Evolutionary conservation across 2,113 vertebrate species (phyloP), one percentile per base, ranked within the genome.

Genomic region (Melospiza melodia): DNA sequence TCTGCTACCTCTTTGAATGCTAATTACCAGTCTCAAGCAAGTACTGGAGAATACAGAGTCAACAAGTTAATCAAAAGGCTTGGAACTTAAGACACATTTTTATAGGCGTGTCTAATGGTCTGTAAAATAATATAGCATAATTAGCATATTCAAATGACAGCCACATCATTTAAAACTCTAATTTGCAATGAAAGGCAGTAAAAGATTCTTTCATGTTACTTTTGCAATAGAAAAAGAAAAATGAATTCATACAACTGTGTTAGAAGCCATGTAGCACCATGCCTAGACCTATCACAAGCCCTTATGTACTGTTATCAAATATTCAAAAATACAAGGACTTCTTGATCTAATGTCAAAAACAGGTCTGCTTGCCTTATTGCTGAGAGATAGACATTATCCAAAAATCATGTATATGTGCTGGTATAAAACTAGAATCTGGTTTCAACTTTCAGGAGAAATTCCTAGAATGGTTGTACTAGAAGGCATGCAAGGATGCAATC

Each of bases 1-100:
- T 96, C 69, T 97, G 87, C 92, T 97, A 94, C 84, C 65, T 96
- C 95, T 96, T 89, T 91, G 96, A 97, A 96, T 97, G 93, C 49
- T 97, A 97, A 97, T 98, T 96, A 93, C 87, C 76, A 94, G 33
- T 91, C 86, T 90, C 91, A 69, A 82, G 58, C 93, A 97, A 96
- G 94, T 96, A 93, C 62, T 87, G 52, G 75, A 51, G 25, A 94
- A 92, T 57, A 84, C 10, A 7, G 72, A 68, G 76, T 87, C 94
- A 94, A 96, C 89, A 97, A 97, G 84, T 94, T 96, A 97, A 97
- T 97, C 91, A 96, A 85, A 91, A 87, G 67, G 48, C 88, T 95
- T 90, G 90, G 65, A 94, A 93, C 51, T 87, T 87, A 52, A 93
- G 52, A 93, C 61, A 86, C 44, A 35, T 77, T 81, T 92, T 95